Base-by-base conservation (phyloP, 2,888 invertebrate species). In the Isoperla grammatica region DNA sequence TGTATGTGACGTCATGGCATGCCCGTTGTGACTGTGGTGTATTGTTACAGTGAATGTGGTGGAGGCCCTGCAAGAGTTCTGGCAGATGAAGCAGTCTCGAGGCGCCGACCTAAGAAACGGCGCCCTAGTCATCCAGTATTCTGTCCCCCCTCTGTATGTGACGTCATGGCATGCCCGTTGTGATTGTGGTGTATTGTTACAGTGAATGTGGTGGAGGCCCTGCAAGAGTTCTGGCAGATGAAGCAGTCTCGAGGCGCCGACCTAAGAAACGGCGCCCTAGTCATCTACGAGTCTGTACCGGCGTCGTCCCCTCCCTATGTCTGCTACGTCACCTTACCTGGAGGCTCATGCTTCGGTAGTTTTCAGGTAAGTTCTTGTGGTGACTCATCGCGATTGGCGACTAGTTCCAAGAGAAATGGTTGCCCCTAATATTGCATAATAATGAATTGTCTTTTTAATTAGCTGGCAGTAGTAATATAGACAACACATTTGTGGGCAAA, bases 151-250 rank as follows among this genome's bases (percentile, higher is more conserved):
- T 95, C 94, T 74, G 90, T 95, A 57, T 95, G 95, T 76, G 95
- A 92, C 72, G 93, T 95, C 68, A 95, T 20, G 45, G 19, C 15
- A 8, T 45, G n/a, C 23, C 13, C 15, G n/a, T n/a, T n/a, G n/a
- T n/a, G n/a, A n/a, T n/a, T n/a, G n/a, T n/a, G n/a, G n/a, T n/a
- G n/a, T 57, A 48, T 54, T 65, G 59, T 76, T 78, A 46, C 81
- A 87, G 95, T 95, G 67, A 95, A 95, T 78, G 95, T 95, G 64
- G 95, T 95, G 61, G 95, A 95, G 76, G 95, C 95, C 8, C 79
- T 95, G 60, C 95, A 95, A 75, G 95, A 95, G 78, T 95, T 95
- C 77, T 95, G 95, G 95, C 94, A 95, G 79, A 92, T 94, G 91
- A 95, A 95, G 77, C 90, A 91, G 67, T 85, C 91, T 55, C 80